Evolutionary conservation across 2,113 vertebrate species (phyloP), one percentile per base, ranked within the genome.

Genomic region (Cyanistes caeruleus): DNA sequence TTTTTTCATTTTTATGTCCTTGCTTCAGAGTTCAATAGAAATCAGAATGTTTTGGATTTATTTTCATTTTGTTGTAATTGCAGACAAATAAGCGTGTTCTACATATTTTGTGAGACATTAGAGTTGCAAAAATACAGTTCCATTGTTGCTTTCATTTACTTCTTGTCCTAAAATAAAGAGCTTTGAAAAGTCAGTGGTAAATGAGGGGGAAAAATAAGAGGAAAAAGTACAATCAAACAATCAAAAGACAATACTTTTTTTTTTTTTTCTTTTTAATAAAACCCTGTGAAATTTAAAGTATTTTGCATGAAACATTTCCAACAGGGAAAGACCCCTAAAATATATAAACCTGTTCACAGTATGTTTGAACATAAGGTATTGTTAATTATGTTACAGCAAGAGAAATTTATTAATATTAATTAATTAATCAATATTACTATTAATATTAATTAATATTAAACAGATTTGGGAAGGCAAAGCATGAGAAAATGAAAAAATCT

Each of bases 151-250:
- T 85, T 84, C 4, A 39, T 63, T 84, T 76, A 3, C 13, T 74
- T 68, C 30, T 74, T 48, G 35, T n/a, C 23, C 27, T 80, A n/a
- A 60, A 28, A 16, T 23, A 12, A 41, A 65, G 13, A 30, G 12
- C 46, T 49, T 80, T 84, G 16, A 76, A 62, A 62, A 52, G 16
- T 22, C 22, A 62, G 2, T 46, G 14, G 8, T 39, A 77, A 77
- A 49, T 44, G 9, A 10, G 4, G 2, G 4, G 4, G 1, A 0
- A 16, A 33, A 41, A n/a, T 24, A 33, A 12, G 2, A 46, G 5
- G 3, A 23, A 59, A 74, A 59, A 15, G 1, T 8, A 44, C 4
- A 35, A 46, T 23, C 7, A 76, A 41, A 44, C 4, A 35, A 46
- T 23, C 7, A 76, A 41, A 72, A 23, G 10, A 31, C 14, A 62